Conservation (phyloP, 2,113 vertebrate genomes). For the Ochotona princeps region DNA sequence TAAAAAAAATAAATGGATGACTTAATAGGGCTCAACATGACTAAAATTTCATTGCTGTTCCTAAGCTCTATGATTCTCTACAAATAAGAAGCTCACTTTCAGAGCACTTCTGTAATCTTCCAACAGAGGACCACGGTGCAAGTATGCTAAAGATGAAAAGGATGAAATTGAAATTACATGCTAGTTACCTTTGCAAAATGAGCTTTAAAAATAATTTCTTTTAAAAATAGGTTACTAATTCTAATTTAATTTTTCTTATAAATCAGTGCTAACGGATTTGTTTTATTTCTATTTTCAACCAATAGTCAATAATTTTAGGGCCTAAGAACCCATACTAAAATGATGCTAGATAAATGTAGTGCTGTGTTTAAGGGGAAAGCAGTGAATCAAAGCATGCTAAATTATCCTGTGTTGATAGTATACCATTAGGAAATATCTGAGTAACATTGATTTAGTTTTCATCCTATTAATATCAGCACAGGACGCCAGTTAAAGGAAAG, state of each 20-base stretch:
- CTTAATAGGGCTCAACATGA: constrained; percentile 33
- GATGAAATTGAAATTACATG: neutral
- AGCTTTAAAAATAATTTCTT: neutral
- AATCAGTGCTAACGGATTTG: neutral
- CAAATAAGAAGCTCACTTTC: constrained; percentile 36
- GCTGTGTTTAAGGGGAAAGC: neutral
- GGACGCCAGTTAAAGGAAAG: neutral
- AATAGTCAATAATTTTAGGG: neutral
- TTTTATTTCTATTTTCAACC: constrained; percentile 43
- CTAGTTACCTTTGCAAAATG: neutral
- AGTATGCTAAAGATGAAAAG: constrained; percentile 26
- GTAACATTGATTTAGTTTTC: constrained; percentile 27
- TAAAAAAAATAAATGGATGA: constrained; percentile 49
- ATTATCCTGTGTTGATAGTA: neutral
- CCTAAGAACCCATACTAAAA: neutral
- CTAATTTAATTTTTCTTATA: constrained; percentile 23
- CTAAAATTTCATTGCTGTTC: constrained; percentile 24
- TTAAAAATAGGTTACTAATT: neutral
- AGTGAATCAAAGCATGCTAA: neutral
- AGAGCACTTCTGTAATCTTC: constrained; percentile 10
- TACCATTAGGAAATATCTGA: neutral
- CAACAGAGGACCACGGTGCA: constrained; percentile 23
- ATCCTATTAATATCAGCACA: neutral
- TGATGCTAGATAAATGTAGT: neutral
- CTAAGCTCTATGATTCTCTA: constrained; percentile 58